phyloP scores from a whole-genome alignment of 2,113 vertebrate genomes.

The Mus spicilegus region DNA sequence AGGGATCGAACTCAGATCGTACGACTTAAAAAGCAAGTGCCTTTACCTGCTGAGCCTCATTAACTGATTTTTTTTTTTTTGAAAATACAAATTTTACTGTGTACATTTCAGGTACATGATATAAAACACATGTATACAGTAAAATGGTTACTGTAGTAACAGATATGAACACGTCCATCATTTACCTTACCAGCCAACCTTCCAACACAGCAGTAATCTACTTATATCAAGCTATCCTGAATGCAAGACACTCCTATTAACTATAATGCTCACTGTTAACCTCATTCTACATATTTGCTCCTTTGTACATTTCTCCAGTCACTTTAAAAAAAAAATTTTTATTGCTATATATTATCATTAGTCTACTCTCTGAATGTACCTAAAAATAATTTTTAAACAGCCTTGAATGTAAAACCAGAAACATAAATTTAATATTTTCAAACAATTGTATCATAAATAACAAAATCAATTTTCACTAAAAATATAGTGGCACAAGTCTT shows the following conservation, averaged over 20 bases:
- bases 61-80: neutral
- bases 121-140: neutral
- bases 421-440: slow-evolving; percentile 35
- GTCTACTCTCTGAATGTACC: slow-evolving; percentile 31
- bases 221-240: neutral
- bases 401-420: slow-evolving; percentile 30
- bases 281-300: neutral
- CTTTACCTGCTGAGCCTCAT: neutral
- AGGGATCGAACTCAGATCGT: neutral
- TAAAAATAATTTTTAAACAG: slow-evolving; percentile 63
- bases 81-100: neutral
- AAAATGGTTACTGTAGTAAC: neutral
- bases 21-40: neutral
- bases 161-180: neutral
- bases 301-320: neutral
- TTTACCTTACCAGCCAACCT: neutral
- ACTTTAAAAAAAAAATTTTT: neutral
- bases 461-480: slow-evolving; percentile 50
- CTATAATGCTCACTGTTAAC: neutral
- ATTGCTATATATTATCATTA: slow-evolving; percentile 1
- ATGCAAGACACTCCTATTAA: neutral
- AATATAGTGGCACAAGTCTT: neutral
- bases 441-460: slow-evolving; percentile 59
- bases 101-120: neutral
- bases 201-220: neutral